Base-by-base conservation (phyloP, 2,888 invertebrate species). In the Uloborus plumipes region DNA sequence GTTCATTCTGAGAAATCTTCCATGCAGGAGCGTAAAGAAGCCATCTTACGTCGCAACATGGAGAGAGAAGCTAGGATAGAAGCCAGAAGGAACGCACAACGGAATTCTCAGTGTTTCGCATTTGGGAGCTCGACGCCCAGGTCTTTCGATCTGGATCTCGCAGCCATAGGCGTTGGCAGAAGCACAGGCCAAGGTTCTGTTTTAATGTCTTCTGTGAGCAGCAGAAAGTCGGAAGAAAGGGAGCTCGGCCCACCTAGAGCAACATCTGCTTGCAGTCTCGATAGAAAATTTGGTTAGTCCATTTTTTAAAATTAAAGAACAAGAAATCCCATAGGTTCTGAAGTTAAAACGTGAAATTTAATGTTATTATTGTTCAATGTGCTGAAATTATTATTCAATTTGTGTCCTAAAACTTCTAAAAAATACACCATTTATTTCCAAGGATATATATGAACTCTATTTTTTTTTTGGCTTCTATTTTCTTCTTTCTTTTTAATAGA, bases 121-220 rank as follows among this genome's bases (percentile, higher is more conserved):
- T 96, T 96, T 90, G 96, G 96, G 83, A 96, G 95, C 87, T 96
- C 95, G 86, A 96, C 95, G 85, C 96, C 96, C 85, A 92, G 96
- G 85, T 92, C 95, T 26, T 74, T 85, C 49, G 85, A 85, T 58
- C 51, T 85, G 20, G 85, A 85, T 50, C 67, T 85, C 6, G 85
- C 78, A 31, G 81, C 77, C 39, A 69, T 85, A 31, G 85, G 91
- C 91, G 95, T 87, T 95, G 95, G 89, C 94, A 95, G 75, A 92
- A 93, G 84, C 95, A n/a, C 61, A 16, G 67, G 58, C 26, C 72
- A 65, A 62, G 81, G 84, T 39, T 73, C 76, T 59, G 74, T 82
- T 20, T 58, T 85, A 9, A 74, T 85, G 72, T 75, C 83, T 39
- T 67, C 84, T n/a, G 71, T 73, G 4, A 74, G 76, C 49, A 61